phyloP scores from a whole-genome alignment of 2,888 invertebrate species.

The Polietes domitor region DNA sequence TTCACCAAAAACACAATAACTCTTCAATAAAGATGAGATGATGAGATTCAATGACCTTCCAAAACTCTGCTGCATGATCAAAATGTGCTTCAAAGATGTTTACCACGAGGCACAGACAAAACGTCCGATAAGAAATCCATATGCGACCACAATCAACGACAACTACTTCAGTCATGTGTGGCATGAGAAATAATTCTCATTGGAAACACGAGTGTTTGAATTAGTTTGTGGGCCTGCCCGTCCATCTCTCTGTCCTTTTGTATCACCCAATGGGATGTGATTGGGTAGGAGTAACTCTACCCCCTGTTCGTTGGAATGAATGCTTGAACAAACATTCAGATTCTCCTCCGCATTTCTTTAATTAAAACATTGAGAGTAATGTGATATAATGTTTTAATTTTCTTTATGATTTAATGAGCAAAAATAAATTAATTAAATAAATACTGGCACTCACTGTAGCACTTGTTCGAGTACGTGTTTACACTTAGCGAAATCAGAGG shows the following conservation, averaged over 20 bases:
- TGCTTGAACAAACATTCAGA: not conserved
- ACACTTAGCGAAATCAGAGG: not conserved
- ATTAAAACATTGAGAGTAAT: constrained; percentile 46
- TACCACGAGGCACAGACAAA: not conserved
- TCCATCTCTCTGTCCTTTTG: not conserved
- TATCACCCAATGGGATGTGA: not conserved
- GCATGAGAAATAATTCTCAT: not conserved
- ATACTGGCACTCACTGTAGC: not conserved
- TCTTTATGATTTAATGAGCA: constrained; percentile 46
- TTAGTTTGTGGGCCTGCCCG: not conserved
- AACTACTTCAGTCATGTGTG: not conserved
- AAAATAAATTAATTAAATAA: constrained; percentile 40
- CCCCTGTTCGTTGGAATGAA: too few relatives aligned
- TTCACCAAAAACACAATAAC: too few relatives aligned
- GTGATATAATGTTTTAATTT: constrained; percentile 43
- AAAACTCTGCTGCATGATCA: too few relatives aligned
- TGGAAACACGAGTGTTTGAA: not conserved
- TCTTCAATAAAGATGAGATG: too few relatives aligned
- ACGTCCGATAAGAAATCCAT: not conserved
- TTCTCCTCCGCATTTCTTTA: not conserved
- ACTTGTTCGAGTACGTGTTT: not conserved
- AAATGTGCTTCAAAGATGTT: too few relatives aligned
- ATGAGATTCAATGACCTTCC: too few relatives aligned
- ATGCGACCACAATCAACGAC: not conserved
- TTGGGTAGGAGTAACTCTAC: not conserved